These are phyloP conservation scores for Tautogolabrus adspersus DNA, from an alignment of 2,113 vertebrate species.

Conservation along the genomic window DNA sequence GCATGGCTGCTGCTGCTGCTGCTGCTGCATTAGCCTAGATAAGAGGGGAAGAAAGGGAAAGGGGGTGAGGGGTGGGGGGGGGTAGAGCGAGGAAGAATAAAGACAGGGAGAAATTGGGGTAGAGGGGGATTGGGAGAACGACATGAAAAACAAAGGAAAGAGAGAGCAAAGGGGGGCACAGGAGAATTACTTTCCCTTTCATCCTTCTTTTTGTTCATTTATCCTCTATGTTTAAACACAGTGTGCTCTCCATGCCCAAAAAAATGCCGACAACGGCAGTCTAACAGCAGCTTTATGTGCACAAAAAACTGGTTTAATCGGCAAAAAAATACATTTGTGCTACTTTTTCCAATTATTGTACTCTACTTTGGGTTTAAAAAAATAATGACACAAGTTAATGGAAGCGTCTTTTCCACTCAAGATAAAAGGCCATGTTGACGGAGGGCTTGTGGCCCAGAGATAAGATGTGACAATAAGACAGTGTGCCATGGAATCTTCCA, in stretches of 20 bases:
- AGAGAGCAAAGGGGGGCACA: conserved; percentile 33
- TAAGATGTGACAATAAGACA: conserved; percentile 19
- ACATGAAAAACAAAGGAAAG: conserved; percentile 40
- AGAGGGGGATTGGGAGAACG: conserved; percentile 39
- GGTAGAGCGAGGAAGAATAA: conserved; percentile 40
- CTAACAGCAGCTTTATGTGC: not conserved
- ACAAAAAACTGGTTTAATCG: conserved; percentile 2
- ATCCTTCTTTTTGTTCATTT: conserved; percentile 47
- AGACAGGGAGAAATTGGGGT: conserved; percentile 57
- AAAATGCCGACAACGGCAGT: conserved; percentile 11
- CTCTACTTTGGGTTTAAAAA: not conserved
- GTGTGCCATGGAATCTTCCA: not conserved
- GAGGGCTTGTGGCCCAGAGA: conserved; percentile 29
- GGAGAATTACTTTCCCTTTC: conserved; percentile 42
- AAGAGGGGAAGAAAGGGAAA: conserved; percentile 62
- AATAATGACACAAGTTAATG: conserved; percentile 17
- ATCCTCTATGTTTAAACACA: conserved; percentile 34
- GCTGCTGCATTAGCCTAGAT: conserved; percentile 81
- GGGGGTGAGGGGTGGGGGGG: conserved; percentile 26
- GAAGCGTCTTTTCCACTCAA: not conserved
- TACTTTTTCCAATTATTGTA: not conserved
- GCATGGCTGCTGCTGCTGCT: conserved; percentile 60
- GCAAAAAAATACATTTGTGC: not conserved
- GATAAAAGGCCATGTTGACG: conserved; percentile 12
- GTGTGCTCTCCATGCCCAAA: not conserved